These are phyloP conservation scores for Lutjanus argentimaculatus DNA, from an alignment of 2,797 vertebrate genomes.

Conservation along the genomic window DNA sequence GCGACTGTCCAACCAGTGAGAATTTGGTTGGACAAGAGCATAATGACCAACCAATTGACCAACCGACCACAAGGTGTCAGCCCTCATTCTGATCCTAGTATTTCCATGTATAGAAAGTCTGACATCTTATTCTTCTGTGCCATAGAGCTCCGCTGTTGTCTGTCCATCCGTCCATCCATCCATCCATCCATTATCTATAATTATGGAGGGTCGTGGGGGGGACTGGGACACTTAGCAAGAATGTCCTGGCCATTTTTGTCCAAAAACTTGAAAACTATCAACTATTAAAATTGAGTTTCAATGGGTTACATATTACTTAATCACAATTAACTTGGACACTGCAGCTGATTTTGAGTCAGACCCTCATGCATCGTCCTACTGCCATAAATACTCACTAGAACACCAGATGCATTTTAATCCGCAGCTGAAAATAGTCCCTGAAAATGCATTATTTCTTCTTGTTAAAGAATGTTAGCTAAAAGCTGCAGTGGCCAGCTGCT, in stretches of 20 bases:
- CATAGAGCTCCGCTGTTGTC: too few species aligned
- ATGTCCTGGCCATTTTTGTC: not conserved
- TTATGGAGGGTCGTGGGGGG: too few species aligned
- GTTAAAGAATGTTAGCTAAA: not conserved
- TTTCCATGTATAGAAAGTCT: too few species aligned
- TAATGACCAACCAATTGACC: too few species aligned
- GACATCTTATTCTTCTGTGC: too few species aligned
- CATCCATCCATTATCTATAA: too few species aligned
- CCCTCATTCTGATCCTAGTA: too few species aligned
- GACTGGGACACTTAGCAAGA: too few species aligned
- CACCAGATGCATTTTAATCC: constrained; percentile 2
- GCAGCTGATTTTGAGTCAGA: constrained; percentile 10
- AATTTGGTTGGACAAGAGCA: too few species aligned
- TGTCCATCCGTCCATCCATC: too few species aligned
- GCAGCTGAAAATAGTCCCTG: not conserved
- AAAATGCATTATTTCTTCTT: not conserved
- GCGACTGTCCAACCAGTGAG: too few species aligned
- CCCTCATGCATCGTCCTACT: not conserved
- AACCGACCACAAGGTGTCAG: too few species aligned
- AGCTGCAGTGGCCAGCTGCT: not conserved
- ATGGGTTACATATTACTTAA: not conserved
- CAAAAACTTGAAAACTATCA: not conserved
- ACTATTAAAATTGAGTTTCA: not conserved
- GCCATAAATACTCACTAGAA: not conserved
- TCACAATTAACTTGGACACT: not conserved